Conservation (phyloP, 2,797 vertebrate species). For the Phrynocephalus guinanensis region DNA sequence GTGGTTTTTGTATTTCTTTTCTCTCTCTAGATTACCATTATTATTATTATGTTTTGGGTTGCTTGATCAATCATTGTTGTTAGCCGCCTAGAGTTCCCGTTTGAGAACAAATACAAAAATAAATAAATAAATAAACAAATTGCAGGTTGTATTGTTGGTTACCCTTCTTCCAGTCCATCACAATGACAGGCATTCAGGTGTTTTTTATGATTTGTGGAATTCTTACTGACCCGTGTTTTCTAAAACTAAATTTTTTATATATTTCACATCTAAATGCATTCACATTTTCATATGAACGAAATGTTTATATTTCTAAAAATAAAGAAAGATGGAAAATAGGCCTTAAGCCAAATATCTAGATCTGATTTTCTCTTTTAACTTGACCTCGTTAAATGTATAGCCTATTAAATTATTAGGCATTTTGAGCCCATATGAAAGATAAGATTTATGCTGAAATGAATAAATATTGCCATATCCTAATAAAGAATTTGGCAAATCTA, state of each 20-base stretch:
- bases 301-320: constrained; percentile 57
- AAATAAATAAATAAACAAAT: no score
- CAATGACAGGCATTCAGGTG: neutral
- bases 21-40: no score
- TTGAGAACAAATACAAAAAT: no score
- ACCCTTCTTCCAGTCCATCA: neutral
- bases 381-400: constrained; percentile 67
- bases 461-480: constrained; percentile 74
- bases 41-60: no score
- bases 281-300: constrained; percentile 5
- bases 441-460: constrained; percentile 75
- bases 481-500: constrained; percentile 74
- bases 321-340: constrained; percentile 45
- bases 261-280: constrained; percentile 40
- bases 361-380: constrained; percentile 61
- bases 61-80: no score
- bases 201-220: neutral
- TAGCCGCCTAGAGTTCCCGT: no score
- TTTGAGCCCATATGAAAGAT: constrained; percentile 65
- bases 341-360: constrained; percentile 59
- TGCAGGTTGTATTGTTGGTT: no score
- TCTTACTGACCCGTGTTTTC: neutral
- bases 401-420: constrained; percentile 73
- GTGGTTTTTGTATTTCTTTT: no score
- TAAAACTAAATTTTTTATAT: constrained; percentile 24